phyloP scores from a whole-genome alignment of 2,888 invertebrate species.

The Agriotes lineatus region DNA sequence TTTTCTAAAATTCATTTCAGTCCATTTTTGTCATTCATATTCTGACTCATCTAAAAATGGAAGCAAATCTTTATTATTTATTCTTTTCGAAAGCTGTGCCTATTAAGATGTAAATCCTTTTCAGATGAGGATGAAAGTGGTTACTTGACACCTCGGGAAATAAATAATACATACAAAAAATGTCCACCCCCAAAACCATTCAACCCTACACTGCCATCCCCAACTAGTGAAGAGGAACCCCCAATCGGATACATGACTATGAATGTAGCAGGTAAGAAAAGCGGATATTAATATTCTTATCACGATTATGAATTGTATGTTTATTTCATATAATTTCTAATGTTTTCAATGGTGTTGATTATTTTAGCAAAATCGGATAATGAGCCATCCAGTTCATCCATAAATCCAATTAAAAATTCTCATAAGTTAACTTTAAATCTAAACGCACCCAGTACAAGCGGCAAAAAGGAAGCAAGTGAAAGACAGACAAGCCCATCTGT shows the following conservation, averaged over 20 bases:
- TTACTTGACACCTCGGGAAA: constrained; percentile 56
- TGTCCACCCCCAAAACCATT: constrained; percentile 64
- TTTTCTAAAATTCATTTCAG: background rate
- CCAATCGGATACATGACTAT: constrained; percentile 41
- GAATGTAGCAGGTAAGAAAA: constrained; percentile 39
- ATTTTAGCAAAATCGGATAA: constrained; percentile 8
- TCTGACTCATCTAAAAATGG: too few species aligned
- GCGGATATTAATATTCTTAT: too few species aligned
- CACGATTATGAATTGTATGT: too few species aligned
- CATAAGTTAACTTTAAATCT: constrained; percentile 30
- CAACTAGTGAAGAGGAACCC: constrained; percentile 6
- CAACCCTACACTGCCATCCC: constrained; percentile 24
- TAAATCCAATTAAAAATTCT: constrained; percentile 3
- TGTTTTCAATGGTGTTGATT: too few species aligned
- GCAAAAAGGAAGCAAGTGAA: constrained; percentile 4
- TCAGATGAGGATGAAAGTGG: constrained; percentile 44
- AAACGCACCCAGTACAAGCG: constrained; percentile 4
- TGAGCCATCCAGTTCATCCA: background rate
- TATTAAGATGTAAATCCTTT: too few species aligned
- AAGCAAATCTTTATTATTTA: too few species aligned
- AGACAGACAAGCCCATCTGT: constrained; percentile 27
- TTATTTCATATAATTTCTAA: too few species aligned
- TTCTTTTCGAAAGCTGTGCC: too few species aligned
- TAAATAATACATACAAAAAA: constrained; percentile 60
- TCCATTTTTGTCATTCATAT: background rate